phyloP scores from a whole-genome alignment of 2,113 vertebrate species.

The Myanophis thanlyinensis region DNA sequence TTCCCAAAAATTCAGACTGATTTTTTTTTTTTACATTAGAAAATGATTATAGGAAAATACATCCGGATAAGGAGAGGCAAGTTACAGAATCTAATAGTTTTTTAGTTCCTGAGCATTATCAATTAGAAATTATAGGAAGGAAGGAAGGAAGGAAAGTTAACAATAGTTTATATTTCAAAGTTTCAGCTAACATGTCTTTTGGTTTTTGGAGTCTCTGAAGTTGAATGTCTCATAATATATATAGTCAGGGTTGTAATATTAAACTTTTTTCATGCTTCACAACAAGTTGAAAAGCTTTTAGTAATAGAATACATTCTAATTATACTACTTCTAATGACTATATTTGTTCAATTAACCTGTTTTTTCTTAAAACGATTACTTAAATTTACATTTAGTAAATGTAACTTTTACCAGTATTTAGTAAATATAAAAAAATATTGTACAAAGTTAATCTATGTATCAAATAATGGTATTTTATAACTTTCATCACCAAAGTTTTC shows the following conservation, averaged over 20 bases:
- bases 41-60: background rate
- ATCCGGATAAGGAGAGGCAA: background rate
- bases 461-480: background rate
- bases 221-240: background rate
- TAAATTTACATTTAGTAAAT: background rate
- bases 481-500: background rate
- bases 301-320: background rate
- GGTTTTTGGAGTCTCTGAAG: background rate
- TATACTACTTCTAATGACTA: background rate
- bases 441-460: background rate
- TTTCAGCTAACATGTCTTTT: background rate
- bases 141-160: background rate
- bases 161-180: background rate
- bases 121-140: too few species aligned
- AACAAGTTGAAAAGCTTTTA: background rate
- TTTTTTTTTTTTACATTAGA: background rate
- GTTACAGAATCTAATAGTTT: background rate
- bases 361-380: background rate
- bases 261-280: fast-evolving
- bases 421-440: background rate
- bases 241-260: background rate
- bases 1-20: background rate
- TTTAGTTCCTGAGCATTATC: background rate
- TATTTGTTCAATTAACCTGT: background rate
- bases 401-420: too few species aligned